Base-by-base conservation (phyloP, 2,888 invertebrate genomes). In the Zygaena filipendulae region DNA sequence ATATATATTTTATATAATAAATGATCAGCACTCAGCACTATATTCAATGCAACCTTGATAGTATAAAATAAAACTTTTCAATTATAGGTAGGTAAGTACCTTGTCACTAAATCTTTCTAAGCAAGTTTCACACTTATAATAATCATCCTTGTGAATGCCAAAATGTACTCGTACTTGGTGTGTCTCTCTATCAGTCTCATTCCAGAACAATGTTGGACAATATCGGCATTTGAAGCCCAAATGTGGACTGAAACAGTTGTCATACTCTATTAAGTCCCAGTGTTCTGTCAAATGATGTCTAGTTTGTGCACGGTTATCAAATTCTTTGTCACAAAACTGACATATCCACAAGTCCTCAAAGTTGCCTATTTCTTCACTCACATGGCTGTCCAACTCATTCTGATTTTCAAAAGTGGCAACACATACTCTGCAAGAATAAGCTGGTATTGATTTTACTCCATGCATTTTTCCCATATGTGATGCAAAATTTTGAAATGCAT, bases 241-340 rank as follows among this genome's bases (percentile, higher is more conserved):
- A 38, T 81, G 80, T 1, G 79, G 70, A 36, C 75, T 69, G 31
- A 74, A 77, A 38, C 79, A 79, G 36, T 77, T 79, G 33, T 70
- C 67, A 49, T 53, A 61, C 23, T 71, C 69, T 16, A 67, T 45
- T 2, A 36, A 36, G 23, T 59, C 52, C 60, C 58, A 70, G 39
- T 75, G 81, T 20, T 59, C 62, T 0, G 60, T 60, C 36, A 72
- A 45, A 45, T 72, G 77, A 4, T 39, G 43, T 21, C 81, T 54
- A 0, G 74, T 63, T 0, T 43, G 39, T 33, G 59, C 63, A 21
- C 80, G 42, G 11, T 60, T 55, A 20, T 67, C 56, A 60, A 81
- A 81, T 36, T 79, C 79, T 19, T 67, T 64, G 22, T 80, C 74
- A 52, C 82, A 82, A 44, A 81, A 74, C 52, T 82, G 81, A 49